These are phyloP conservation scores for Sminthopsis crassicaudata DNA, from an alignment of 2,113 vertebrate genomes.

Conservation along the genomic window DNA sequence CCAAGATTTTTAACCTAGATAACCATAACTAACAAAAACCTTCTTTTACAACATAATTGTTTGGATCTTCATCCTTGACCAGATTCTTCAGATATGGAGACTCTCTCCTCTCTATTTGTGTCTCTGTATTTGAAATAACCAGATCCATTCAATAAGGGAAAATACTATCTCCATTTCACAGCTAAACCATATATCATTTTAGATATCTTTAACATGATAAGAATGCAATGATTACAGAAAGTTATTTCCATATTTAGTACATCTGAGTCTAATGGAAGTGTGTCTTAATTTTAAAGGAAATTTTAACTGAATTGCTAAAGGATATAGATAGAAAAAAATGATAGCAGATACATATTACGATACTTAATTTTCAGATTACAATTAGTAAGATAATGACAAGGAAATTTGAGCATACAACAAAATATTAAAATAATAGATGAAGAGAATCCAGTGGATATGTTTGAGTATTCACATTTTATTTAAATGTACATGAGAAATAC, in stretches of 20 bases:
- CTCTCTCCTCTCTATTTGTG: neutral
- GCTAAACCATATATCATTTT: neutral
- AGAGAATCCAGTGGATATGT: neutral
- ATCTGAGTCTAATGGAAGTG: neutral
- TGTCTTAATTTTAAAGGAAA: neutral
- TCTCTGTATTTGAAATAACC: neutral
- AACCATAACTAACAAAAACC: neutral
- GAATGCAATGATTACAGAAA: neutral
- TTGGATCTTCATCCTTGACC: neutral
- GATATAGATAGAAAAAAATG: neutral
- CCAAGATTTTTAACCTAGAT: neutral
- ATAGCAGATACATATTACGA: neutral
- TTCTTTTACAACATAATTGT: neutral
- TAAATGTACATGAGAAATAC: neutral
- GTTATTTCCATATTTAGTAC: neutral
- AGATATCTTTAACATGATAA: neutral
- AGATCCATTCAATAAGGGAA: neutral
- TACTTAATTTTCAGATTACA: neutral
- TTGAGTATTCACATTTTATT: neutral
- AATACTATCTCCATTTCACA: neutral
- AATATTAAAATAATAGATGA: neutral
- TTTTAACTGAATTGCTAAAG: neutral
- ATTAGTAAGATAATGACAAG: neutral
- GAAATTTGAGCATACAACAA: neutral
- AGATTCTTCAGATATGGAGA: neutral